These are phyloP conservation scores for Poeciliopsis occidentalis DNA, from an alignment of 2,113 vertebrate species.

Conservation along the genomic window DNA sequence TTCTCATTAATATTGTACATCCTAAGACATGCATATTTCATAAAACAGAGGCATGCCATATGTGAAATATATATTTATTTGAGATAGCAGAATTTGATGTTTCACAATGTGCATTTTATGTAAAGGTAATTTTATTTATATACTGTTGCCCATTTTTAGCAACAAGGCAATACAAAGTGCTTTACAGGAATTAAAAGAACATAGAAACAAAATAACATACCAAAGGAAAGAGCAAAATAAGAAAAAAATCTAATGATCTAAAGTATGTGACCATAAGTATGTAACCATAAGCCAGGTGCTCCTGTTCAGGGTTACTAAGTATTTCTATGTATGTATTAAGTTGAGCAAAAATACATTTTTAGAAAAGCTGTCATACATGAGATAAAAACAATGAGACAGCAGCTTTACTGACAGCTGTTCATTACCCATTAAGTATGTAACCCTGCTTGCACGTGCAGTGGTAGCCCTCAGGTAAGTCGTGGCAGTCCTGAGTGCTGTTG, in stretches of 20 bases:
- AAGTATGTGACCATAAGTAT: too few relatives aligned
- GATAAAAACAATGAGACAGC: neutral
- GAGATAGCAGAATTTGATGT: neutral
- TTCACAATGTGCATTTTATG: neutral
- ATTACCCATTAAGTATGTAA: slow-evolving; percentile 88
- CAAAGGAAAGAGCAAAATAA: too few relatives aligned
- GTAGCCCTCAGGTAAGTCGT: slow-evolving; percentile 84
- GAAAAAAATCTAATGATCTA: too few relatives aligned
- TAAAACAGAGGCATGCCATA: neutral
- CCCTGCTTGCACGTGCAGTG: slow-evolving; percentile 90
- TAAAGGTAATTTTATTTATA: too few relatives aligned
- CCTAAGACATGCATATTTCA: neutral
- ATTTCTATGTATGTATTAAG: neutral
- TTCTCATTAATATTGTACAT: neutral
- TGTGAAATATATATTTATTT: neutral
- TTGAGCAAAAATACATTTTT: neutral
- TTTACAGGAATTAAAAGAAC: too few relatives aligned
- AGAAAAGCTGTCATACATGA: neutral
- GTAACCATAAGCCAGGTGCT: too few relatives aligned
- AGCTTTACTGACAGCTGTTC: neutral
- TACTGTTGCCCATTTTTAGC: too few relatives aligned
- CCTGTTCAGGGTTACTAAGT: too few relatives aligned
- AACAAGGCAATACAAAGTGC: too few relatives aligned
- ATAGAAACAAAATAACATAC: too few relatives aligned
- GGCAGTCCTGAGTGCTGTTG: slow-evolving; percentile 90